phyloP scores from a whole-genome alignment of 2,888 invertebrate species.

The Scaptomyza parva region DNA sequence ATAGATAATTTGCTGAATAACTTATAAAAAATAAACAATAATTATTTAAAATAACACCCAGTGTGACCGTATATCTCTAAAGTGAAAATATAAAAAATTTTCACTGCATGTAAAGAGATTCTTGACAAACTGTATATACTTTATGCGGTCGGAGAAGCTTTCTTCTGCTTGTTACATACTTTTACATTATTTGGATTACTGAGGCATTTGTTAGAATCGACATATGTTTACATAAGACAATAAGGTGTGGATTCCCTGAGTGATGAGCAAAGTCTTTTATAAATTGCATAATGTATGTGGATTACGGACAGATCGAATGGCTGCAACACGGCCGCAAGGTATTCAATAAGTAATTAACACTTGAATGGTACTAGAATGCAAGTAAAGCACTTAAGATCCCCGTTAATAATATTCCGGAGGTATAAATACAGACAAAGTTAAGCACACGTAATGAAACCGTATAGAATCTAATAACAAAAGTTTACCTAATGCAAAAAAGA shows the following conservation, averaged over 20 bases:
- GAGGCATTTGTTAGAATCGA: no score
- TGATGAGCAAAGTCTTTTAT: conserved; percentile 17
- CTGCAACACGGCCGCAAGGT: conserved; percentile 11
- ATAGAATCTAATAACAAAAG: conserved; percentile 50
- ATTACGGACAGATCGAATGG: conserved; percentile 16
- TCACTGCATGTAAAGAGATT: no score
- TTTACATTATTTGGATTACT: no score
- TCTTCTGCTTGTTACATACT: no score
- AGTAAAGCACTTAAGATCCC: conserved; percentile 17
- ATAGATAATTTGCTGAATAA: no score
- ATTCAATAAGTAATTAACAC: background rate
- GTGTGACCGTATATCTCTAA: no score
- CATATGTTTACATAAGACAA: no score
- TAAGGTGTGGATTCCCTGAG: background rate
- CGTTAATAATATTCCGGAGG: conserved; percentile 69
- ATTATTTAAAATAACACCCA: no score
- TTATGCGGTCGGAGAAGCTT: no score
- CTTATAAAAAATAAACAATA: no score
- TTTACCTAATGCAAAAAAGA: conserved; percentile 70
- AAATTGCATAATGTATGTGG: conserved; percentile 17
- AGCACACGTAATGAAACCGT: conserved; percentile 61
- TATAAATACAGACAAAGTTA: conserved; percentile 64
- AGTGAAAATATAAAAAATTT: no score
- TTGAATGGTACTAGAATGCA: conserved; percentile 15
- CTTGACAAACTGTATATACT: no score